phyloP scores from a whole-genome alignment of 2,888 invertebrate species.

The Molanna angustata region DNA sequence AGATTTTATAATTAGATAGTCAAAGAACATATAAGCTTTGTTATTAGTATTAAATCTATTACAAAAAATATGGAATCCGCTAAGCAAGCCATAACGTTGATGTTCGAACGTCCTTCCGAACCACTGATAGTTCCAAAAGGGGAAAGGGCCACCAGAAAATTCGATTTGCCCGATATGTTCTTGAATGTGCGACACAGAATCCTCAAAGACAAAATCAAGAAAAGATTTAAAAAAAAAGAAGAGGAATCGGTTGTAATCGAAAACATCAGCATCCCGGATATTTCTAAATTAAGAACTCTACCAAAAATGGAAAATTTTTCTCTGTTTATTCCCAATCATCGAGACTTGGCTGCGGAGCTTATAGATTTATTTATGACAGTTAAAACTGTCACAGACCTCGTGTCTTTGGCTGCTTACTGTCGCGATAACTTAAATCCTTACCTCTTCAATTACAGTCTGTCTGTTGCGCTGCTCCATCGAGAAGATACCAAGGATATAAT shows the following conservation, averaged over 20 bases:
- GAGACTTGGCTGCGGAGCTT: constrained; percentile 61
- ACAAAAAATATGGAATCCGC: too few relatives aligned
- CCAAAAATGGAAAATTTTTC: constrained; percentile 66
- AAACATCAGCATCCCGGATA: background rate
- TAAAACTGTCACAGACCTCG: constrained; percentile 66
- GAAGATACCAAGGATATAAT: constrained; percentile 65
- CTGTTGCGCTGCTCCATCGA: constrained; percentile 69
- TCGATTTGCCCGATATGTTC: background rate
- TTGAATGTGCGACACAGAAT: background rate
- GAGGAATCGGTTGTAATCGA: background rate
- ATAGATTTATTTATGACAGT: constrained; percentile 68
- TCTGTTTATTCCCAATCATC: constrained; percentile 66
- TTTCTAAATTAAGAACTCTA: constrained; percentile 41
- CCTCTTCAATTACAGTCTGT: constrained; percentile 71
- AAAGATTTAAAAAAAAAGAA: background rate
- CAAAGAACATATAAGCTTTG: too few relatives aligned
- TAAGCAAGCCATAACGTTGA: background rate
- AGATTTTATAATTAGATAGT: too few relatives aligned
- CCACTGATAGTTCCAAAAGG: background rate
- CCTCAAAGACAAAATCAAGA: background rate
- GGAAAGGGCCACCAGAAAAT: background rate
- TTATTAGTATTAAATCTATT: too few relatives aligned
- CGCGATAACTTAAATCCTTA: constrained; percentile 69
- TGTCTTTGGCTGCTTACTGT: constrained; percentile 63
- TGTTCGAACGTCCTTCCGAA: background rate